Evolutionary conservation across 2,888 invertebrate species (phyloP).

Genomic region (Synanthedon vespiformis): DNA sequence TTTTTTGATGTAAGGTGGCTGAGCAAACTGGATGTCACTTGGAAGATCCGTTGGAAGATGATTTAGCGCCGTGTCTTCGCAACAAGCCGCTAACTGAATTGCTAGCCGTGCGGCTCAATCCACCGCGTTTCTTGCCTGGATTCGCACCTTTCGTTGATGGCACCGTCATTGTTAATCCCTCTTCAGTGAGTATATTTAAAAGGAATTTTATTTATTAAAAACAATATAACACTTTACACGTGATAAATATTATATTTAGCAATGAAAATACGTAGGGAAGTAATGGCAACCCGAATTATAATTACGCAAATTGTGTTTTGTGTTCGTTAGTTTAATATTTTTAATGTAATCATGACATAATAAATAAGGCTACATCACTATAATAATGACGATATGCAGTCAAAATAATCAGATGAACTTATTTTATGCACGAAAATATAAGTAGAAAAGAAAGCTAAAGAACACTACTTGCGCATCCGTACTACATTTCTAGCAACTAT

Average conservation of each 20-base stretch:
- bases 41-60: slow-evolving; percentile 83
- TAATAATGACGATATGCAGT: too few species aligned
- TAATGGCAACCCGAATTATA: too few species aligned
- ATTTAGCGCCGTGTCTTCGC: slow-evolving; percentile 86
- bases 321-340: too few species aligned
- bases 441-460: too few species aligned
- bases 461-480: too few species aligned
- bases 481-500: background rate
- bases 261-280: background rate
- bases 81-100: slow-evolving; percentile 81
- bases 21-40: slow-evolving; percentile 84
- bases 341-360: too few species aligned
- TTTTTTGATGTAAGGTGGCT: slow-evolving; percentile 68
- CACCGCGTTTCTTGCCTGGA: slow-evolving; percentile 86
- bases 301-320: too few species aligned
- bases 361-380: too few species aligned
- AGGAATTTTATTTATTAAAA: background rate
- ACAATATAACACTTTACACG: background rate
- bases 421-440: too few species aligned
- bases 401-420: too few species aligned
- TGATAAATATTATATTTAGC: background rate
- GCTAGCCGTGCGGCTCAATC: slow-evolving; percentile 79
- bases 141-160: slow-evolving; percentile 97
- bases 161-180: slow-evolving; percentile 80
- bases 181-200: slow-evolving; percentile 52